Percentiles rank a stretch among this genome's conserved stretches.
These are phyloP conservation scores for Magallana ariakensis DNA, from an alignment of 1,140 invertebrate species.

Conservation along the genomic window DNA sequence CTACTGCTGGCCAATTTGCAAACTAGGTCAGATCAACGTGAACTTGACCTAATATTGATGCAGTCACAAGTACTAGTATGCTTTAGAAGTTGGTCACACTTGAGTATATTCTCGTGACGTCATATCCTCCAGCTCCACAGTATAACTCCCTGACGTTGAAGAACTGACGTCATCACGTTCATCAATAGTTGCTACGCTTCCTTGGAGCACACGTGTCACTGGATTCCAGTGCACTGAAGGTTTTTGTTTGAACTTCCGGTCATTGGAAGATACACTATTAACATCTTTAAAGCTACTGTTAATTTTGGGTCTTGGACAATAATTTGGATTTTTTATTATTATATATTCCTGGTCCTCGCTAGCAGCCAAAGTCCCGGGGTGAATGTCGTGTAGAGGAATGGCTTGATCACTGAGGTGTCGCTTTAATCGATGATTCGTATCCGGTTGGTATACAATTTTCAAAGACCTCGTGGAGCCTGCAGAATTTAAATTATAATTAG, in stretches of 20 bases:
- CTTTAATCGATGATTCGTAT: slow-evolving; percentile 19
- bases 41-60: no score
- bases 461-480: slow-evolving; percentile 16
- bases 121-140: slow-evolving; percentile 16
- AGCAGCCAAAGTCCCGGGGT: not conserved
- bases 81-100: not conserved
- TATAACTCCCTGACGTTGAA: slow-evolving; percentile 41
- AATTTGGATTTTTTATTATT: slow-evolving; percentile 19
- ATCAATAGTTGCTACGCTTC: slow-evolving; percentile 31
- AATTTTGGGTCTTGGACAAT: not conserved
- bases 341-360: slow-evolving; percentile 18
- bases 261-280: slow-evolving; percentile 10
- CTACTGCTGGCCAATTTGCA: not conserved
- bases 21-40: not conserved
- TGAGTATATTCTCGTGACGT: slow-evolving; percentile 10
- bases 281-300: not conserved
- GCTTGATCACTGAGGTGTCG: slow-evolving; percentile 9
- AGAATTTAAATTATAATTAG: not conserved
- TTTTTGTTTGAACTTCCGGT: slow-evolving; percentile 40
- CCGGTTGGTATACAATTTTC: slow-evolving; percentile 24
- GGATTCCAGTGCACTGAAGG: slow-evolving; percentile 39
- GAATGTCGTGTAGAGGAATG: not conserved
- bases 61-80: no score
- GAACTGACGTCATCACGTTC: slow-evolving; percentile 39
- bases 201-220: not conserved